Conservation (phyloP, 2,888 invertebrate species). For the Drosophila silvestris region DNA sequence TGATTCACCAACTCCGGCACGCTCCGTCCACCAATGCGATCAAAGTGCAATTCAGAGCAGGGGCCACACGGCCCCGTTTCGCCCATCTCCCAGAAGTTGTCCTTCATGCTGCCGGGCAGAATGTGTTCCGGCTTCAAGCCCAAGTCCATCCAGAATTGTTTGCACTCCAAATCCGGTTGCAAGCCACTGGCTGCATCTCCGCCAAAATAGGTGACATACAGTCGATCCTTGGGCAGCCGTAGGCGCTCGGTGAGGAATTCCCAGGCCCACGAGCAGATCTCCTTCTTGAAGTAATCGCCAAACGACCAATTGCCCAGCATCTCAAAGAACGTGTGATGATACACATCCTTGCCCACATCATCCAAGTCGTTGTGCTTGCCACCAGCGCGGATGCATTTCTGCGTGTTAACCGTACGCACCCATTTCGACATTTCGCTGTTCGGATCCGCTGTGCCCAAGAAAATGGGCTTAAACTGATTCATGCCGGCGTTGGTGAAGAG, state of each 20-base stretch:
- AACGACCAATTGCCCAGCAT: conserved; percentile 99
- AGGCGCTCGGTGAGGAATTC: conserved; percentile 94
- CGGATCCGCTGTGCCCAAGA: conserved; percentile 97
- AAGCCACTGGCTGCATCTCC: conserved; percentile 93
- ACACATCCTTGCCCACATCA: conserved; percentile 99
- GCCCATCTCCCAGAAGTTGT: conserved; percentile 99
- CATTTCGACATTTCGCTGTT: conserved; percentile 97
- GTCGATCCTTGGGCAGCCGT: conserved; percentile 92
- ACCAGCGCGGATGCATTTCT: conserved; percentile 83
- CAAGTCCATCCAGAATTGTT: conserved; percentile 90
- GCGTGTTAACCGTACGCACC: conserved; percentile 95
- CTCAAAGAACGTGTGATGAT: conserved; percentile 99
- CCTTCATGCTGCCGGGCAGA: conserved; percentile 96
- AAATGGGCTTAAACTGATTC: conserved; percentile 99
- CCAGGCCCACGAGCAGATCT: conserved; percentile 99
- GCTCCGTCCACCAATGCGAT: conserved; percentile 96
- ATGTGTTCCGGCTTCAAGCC: conserved; percentile 93
- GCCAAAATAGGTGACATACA: conserved; percentile 99
- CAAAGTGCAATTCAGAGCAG: conserved; percentile 99
- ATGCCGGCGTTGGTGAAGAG: conserved; percentile 99
- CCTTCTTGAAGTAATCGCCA: conserved; percentile 99
- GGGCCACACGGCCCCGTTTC: conserved; percentile 99
- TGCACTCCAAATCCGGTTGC: conserved; percentile 96
- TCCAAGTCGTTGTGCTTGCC: conserved; percentile 84
- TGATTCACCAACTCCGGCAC: conserved; percentile 98